Evolutionary conservation across 53 echinoderm and acorn worm species (phyloP), one percentile per base, ranked within the genome.

Genomic region (Astropecten irregularis): DNA sequence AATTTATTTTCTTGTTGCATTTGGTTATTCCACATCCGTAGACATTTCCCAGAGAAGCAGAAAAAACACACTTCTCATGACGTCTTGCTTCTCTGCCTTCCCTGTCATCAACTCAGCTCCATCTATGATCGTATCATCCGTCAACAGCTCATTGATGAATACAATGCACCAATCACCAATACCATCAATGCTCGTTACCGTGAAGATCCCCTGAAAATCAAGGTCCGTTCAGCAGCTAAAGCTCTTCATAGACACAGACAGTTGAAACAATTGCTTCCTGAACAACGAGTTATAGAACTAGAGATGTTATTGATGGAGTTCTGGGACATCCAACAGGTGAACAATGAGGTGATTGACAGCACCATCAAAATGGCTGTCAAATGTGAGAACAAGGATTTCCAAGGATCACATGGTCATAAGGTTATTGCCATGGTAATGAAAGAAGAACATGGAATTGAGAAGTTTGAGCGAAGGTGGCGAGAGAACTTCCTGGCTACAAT

Each of bases 1-100:
- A 18, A 3, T 38, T 35, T 3, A 33, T 1, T 10, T 2, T 19
- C 15, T 18, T 10, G 27, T 18, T 15, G 16, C 35, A 3, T 38
- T 21, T 19, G 3, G 69, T 20, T 8, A 9, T 15, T 11, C 6
- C 0, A 3, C 40, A 0, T 29, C 11, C 11, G 42, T 77, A 97
- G 99, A 60, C 71, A 93, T 81, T 97, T 97, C 49, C 99, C 99
- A 39, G 86, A 89, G 27, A 69, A 77, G 51, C 71, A 92, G 44
- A 95, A 94, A 63, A 88, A 88, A 62, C 94, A 97, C 71, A 89
- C 99, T 11, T 97, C 99, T 1, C 99, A 97, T 66, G 99, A 97
- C 52, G 89, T 94, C 36, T 82, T 97, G 25, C 89, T 97, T 6
- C 73, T 97, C 13, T 97, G 99, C 40, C 82, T 92, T 0, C 39